Evolutionary conservation across 1,140 invertebrate genomes (phyloP).

Genomic region (Thaumatotibia leucotreta): DNA sequence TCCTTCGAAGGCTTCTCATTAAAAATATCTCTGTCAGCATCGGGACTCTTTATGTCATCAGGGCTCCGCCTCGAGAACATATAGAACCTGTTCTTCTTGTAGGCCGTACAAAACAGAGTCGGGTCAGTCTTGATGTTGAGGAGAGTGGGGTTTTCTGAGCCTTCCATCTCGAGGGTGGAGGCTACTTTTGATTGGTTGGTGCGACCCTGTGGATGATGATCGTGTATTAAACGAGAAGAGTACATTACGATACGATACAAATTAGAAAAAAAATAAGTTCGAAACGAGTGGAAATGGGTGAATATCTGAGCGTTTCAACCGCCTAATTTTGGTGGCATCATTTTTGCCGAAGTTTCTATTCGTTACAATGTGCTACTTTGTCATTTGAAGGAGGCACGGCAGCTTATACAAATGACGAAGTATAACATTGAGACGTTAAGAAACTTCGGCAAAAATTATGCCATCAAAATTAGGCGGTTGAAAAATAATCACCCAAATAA

Average conservation of each 20-base stretch:
- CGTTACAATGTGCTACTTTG: no score
- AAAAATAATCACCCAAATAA: no score
- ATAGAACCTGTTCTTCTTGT: slow-evolving; percentile 94
- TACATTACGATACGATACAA: neutral
- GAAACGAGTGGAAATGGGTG: no score
- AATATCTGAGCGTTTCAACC: no score
- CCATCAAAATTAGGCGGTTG: no score
- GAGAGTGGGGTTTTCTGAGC: slow-evolving; percentile 96
- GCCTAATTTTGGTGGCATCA: no score
- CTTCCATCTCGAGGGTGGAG: slow-evolving; percentile 94
- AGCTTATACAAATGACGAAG: no score
- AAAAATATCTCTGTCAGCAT: slow-evolving; percentile 96
- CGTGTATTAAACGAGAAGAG: neutral
- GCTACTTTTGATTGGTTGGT: slow-evolving; percentile 89
- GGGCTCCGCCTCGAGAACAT: slow-evolving; percentile 93
- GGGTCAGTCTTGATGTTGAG: slow-evolving; percentile 90
- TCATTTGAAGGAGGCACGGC: no score
- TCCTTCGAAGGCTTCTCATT: slow-evolving; percentile 99
- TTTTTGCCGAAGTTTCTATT: no score
- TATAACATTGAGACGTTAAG: no score
- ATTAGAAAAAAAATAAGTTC: no score
- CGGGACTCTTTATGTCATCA: slow-evolving; percentile 88
- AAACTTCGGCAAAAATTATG: no score
- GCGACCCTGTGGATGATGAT: slow-evolving; percentile 81
- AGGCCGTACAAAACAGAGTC: slow-evolving; percentile 95